A percentile compares a stretch with the other conserved stretches of the same genome.
Conservation (phyloP, 2,113 vertebrate genomes). For the Camelus dromedarius region DNA sequence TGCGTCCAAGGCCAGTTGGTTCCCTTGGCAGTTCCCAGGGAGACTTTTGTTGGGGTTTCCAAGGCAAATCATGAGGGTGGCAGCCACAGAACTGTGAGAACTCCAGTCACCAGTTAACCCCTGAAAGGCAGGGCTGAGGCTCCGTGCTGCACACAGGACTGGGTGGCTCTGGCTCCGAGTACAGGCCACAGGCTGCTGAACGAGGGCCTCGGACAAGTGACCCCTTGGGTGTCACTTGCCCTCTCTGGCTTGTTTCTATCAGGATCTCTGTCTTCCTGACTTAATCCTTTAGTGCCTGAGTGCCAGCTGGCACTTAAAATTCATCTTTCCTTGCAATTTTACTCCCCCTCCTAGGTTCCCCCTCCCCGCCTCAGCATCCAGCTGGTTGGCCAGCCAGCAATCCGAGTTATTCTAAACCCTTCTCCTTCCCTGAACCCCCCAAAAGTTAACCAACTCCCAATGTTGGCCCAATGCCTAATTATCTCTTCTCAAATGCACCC, state of each 20-base stretch:
- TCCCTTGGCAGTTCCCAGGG: slow-evolving; percentile 70
- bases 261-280: neutral
- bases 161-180: neutral
- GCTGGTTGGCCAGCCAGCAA: neutral
- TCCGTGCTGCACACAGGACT: accelerated
- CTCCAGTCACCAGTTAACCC: neutral
- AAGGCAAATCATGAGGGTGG: neutral
- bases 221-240: neutral
- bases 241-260: neutral
- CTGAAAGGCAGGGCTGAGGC: neutral
- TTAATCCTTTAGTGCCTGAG: neutral
- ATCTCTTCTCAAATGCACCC: neutral
- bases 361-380: neutral
- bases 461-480: neutral
- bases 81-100: accelerated
- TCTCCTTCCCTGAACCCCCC: neutral
- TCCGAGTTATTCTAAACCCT: neutral
- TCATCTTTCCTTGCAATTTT: neutral
- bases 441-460: neutral
- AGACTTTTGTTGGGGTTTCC: slow-evolving; percentile 65
- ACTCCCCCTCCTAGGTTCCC: neutral
- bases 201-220: neutral
- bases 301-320: neutral
- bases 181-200: neutral
- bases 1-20: neutral